A percentile compares a stretch with the other conserved stretches of the same genome.
Conservation (phyloP, 2,797 vertebrate genomes). For the Dallia pectoralis region DNA sequence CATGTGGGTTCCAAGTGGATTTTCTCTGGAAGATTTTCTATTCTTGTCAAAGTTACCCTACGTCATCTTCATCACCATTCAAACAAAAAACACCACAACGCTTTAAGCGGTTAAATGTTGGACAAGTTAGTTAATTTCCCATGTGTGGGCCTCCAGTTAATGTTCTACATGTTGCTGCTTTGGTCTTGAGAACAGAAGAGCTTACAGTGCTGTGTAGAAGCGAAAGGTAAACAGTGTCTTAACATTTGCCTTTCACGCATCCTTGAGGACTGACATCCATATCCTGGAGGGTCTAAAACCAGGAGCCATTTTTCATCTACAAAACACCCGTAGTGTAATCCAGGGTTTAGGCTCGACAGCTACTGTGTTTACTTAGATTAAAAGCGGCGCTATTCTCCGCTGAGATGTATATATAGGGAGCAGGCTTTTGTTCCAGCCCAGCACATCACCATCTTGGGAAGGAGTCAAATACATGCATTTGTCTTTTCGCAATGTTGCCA, state of each 20-base stretch:
- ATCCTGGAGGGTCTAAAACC: conserved; percentile 37
- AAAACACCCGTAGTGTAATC: conserved; percentile 31
- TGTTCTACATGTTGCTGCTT: conserved; percentile 44
- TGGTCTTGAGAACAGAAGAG: conserved; percentile 30
- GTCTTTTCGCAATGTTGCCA: not conserved
- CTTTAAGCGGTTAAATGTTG: conserved; percentile 60
- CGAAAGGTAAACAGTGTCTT: conserved; percentile 49
- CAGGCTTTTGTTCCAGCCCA: not conserved
- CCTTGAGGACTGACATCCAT: conserved; percentile 46
- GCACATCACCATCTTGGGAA: not conserved
- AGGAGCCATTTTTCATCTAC: conserved; percentile 29
- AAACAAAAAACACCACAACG: conserved; percentile 34
- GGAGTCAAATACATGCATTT: too few species aligned
- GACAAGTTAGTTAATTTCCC: conserved; percentile 51
- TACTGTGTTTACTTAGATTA: conserved; percentile 41
- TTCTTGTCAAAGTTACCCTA: not conserved
- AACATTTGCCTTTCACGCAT: conserved; percentile 47
- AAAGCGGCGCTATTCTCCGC: conserved; percentile 13
- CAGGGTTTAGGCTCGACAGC: conserved; percentile 38
- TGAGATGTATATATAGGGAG: not conserved
- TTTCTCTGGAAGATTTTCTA: not conserved
- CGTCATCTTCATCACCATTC: conserved; percentile 22
- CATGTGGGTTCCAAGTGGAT: not conserved
- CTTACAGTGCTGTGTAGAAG: conserved; percentile 29
- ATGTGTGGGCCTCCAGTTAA: conserved; percentile 34